phyloP scores from a whole-genome alignment of 1,140 invertebrate species.

The Nasonia longicornis region DNA sequence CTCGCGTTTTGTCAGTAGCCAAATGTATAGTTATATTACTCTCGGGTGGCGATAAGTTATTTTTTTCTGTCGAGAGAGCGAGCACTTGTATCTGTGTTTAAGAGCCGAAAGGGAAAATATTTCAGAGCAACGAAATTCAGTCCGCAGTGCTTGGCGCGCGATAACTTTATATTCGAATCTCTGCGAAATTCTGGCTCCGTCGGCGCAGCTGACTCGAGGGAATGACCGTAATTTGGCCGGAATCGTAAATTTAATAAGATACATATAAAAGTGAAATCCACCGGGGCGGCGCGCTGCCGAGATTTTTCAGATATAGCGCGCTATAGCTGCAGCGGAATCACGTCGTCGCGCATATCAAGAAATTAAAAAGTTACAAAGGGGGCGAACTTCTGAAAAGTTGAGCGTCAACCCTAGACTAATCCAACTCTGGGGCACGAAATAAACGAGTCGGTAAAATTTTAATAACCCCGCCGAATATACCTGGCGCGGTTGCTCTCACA shows the following conservation, averaged over 20 bases:
- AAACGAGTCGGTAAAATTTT: slow-evolving; percentile 29
- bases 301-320: background rate
- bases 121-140: no score
- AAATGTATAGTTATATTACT: slow-evolving; percentile 10
- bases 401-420: slow-evolving; percentile 19
- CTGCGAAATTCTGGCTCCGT: no score
- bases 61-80: no score
- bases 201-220: background rate
- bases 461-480: slow-evolving; percentile 25
- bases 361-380: slow-evolving; percentile 30
- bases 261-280: background rate
- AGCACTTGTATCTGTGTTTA: no score
- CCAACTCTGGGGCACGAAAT: slow-evolving; percentile 4
- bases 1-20: background rate
- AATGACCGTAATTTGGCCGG: background rate
- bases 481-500: background rate
- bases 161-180: no score
- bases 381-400: slow-evolving; percentile 1
- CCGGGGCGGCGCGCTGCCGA: background rate
- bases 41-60: no score
- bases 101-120: no score
- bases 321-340: background rate
- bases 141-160: no score
- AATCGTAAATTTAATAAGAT: slow-evolving; percentile 4
- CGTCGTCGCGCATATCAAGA: background rate